Evolutionary conservation across 2,113 vertebrate species (phyloP).

Genomic region (Egretta garzetta): DNA sequence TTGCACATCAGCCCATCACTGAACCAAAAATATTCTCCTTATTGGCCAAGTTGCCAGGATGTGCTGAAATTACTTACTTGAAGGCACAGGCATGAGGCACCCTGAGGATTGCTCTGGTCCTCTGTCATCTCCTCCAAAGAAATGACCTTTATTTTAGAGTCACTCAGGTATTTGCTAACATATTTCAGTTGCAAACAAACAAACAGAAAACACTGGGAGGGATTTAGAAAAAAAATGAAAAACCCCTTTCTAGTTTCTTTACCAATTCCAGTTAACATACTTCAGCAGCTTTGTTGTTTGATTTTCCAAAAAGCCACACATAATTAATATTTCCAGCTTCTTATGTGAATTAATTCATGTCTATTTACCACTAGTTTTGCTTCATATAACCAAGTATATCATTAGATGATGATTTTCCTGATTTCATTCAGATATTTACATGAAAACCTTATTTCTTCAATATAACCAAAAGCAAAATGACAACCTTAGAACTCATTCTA

Average conservation of each 20-base stretch:
- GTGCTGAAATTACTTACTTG: not conserved
- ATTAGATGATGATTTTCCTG: not conserved
- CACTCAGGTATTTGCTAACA: not conserved
- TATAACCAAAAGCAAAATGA: not conserved
- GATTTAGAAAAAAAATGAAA: not conserved
- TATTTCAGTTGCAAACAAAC: not conserved
- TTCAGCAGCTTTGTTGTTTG: not conserved
- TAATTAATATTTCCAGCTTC: not conserved
- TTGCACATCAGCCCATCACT: not conserved
- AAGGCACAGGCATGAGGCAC: not conserved
- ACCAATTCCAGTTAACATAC: not conserved
- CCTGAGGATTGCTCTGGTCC: not conserved
- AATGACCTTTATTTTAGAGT: not conserved
- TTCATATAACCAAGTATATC: not conserved
- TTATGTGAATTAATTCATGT: not conserved
- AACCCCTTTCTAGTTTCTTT: not conserved
- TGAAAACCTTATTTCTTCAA: not conserved
- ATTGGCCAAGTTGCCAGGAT: not conserved
- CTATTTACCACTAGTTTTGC: not conserved
- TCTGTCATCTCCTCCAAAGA: not conserved
- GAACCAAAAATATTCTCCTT: not conserved
- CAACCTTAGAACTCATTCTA: not conserved
- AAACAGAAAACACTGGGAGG: not conserved
- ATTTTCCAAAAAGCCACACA: not conserved
- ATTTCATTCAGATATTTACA: not conserved